Evolutionary conservation across 2,888 invertebrate genomes (phyloP), one percentile per base, ranked within the genome.

Genomic region (Morpho deidamia): DNA sequence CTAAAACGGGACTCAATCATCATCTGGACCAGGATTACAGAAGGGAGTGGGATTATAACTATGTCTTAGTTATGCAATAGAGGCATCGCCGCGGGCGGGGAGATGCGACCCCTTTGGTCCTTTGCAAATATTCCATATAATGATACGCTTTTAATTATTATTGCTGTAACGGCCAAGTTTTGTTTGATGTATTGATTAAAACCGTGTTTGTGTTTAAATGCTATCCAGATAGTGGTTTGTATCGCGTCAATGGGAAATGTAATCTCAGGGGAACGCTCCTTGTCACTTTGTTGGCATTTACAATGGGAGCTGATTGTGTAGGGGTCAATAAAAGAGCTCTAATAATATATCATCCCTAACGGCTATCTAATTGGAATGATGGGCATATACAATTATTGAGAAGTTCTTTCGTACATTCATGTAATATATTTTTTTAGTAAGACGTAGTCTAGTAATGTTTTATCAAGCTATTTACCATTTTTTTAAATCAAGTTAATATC

Each of bases 101-200:
- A 69, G 71, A 68, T 44, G 59, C 67, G 62, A 64, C 71, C 79
- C 83, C 79, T 79, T 75, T 71, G 73, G 84, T 87, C 88, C 88
- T 88, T 72, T 72, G 74, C 87, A 89, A 89, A 88, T 89, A 89
- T 88, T 81, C 81, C 74, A 79, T 78, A 82, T 83, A 86, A 88
- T 88, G 80, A 87, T 88, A 81, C 84, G 82, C 76, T 89, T 88
- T 88, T 88, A 88, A 89, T 89, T 89, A 88, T 89, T 88, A 88
- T 88, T 83, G 85, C 81, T 78, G 63, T 65, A 80, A 82, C 76
- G 73, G 82, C 75, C 74, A 78, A 83, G 80, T 84, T 83, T 78
- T 88, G 88, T 89, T 89, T 89, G 88, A 89, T 82, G 86, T 87
- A 88, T 88, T 89, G 88, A 88, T 89, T 88, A 89, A 83, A 85